Evolutionary conservation across 2,797 vertebrate genomes (phyloP).

Genomic region (Molossus molossus): DNA sequence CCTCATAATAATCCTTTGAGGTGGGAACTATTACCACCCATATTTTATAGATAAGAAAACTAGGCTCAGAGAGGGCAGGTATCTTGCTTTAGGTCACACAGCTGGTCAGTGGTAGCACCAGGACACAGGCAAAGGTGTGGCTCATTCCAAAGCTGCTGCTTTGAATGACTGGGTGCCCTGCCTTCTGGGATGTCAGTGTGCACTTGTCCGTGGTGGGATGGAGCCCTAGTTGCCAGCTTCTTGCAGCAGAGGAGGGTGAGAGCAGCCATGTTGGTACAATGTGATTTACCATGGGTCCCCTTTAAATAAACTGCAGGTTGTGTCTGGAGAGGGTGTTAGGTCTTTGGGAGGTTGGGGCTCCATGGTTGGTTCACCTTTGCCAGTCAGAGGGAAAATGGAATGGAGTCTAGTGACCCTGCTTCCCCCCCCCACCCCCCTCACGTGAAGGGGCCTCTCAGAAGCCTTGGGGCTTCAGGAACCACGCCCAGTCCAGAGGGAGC

Average conservation of each 20-base stretch:
- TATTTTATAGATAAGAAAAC: slow-evolving; percentile 17
- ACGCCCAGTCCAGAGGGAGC: background rate
- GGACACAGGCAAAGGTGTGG: background rate
- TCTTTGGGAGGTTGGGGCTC: background rate
- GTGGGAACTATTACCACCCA: background rate
- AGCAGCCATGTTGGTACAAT: background rate
- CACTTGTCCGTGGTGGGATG: accelerated
- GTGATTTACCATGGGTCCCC: background rate
- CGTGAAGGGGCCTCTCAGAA: background rate
- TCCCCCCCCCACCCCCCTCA: background rate
- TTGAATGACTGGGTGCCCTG: background rate
- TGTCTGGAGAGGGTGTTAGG: background rate
- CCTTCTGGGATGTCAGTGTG: background rate
- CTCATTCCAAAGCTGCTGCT: background rate
- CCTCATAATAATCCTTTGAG: background rate
- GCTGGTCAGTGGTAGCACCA: background rate
- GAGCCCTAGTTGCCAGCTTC: background rate
- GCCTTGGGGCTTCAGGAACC: background rate
- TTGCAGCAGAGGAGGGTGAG: background rate
- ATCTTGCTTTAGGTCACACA: background rate
- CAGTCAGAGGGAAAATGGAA: background rate
- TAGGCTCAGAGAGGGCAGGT: slow-evolving; percentile 5
- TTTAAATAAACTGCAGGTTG: background rate
- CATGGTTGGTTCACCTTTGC: background rate
- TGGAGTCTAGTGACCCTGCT: background rate